Evolutionary conservation across 2,113 vertebrate species (phyloP).

Genomic region (Beaufortia kweichowensis): DNA sequence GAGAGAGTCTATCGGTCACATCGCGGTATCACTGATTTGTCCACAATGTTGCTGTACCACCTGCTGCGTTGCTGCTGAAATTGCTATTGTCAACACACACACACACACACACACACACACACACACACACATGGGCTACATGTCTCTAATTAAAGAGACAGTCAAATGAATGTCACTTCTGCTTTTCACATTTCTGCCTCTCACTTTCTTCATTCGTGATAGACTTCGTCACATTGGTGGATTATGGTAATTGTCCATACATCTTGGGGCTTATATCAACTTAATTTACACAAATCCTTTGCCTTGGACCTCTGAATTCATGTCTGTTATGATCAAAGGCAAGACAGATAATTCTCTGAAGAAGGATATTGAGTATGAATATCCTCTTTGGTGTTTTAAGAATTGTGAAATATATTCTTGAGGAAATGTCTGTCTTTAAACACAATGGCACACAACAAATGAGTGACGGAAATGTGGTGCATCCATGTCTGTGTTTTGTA

Average conservation of each 20-base stretch:
- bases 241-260: conserved; percentile 58
- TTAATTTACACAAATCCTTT: conserved; percentile 29
- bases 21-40: conserved; percentile 73
- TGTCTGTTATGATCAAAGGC: conserved; percentile 35
- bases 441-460: no score
- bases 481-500: not conserved
- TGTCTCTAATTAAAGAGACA: conserved; percentile 70
- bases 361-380: not conserved
- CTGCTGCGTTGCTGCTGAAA: conserved; percentile 67
- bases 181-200: conserved; percentile 62
- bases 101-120: conserved; percentile 53
- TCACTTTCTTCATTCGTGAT: conserved; percentile 62
- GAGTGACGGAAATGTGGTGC: no score
- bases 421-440: not conserved
- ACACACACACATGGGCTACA: conserved; percentile 14
- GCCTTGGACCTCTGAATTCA: conserved; percentile 21
- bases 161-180: conserved; percentile 62
- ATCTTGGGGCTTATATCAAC: conserved; percentile 41
- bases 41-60: conserved; percentile 67
- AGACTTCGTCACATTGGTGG: conserved; percentile 51
- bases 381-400: not conserved
- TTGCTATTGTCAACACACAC: conserved; percentile 70
- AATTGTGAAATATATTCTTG: not conserved
- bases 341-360: conserved; percentile 1
- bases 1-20: conserved; percentile 70